These are phyloP conservation scores for Porites lutea DNA, from an alignment of 64 coral and sea anemone genomes.

Conservation along the genomic window DNA sequence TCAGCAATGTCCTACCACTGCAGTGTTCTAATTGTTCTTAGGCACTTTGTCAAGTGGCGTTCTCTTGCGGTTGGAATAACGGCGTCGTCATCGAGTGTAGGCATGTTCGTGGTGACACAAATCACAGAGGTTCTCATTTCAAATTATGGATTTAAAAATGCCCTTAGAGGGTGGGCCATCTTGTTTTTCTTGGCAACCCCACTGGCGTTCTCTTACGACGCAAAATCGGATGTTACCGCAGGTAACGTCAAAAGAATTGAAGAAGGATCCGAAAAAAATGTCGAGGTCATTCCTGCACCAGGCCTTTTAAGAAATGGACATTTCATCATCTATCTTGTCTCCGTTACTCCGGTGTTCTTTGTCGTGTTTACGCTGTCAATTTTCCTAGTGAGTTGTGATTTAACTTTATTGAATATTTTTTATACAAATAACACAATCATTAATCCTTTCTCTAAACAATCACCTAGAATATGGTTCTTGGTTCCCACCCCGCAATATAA, in stretches of 20 bases:
- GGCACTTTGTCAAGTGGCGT: conserved; percentile 64
- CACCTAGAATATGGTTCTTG: too few relatives aligned
- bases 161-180: neutral
- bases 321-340: neutral
- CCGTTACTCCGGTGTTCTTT: neutral
- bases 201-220: too few relatives aligned
- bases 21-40: conserved; percentile 37
- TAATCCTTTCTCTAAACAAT: too few relatives aligned
- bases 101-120: conserved; percentile 51
- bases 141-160: conserved; percentile 44
- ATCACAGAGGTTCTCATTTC: conserved; percentile 2
- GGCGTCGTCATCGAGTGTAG: conserved; percentile 1
- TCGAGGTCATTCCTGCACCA: neutral
- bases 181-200: too few relatives aligned
- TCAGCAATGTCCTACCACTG: conserved; percentile 10
- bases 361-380: neutral
- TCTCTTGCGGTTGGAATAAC: conserved; percentile 34
- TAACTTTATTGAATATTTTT: too few relatives aligned
- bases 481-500: too few relatives aligned
- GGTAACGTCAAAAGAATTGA: too few relatives aligned
- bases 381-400: neutral
- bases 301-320: neutral
- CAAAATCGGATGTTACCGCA: too few relatives aligned
- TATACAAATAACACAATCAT: too few relatives aligned
- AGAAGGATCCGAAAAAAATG: too few relatives aligned